Conservation (phyloP, 2,888 invertebrate species). For the Latrodectus elegans region DNA sequence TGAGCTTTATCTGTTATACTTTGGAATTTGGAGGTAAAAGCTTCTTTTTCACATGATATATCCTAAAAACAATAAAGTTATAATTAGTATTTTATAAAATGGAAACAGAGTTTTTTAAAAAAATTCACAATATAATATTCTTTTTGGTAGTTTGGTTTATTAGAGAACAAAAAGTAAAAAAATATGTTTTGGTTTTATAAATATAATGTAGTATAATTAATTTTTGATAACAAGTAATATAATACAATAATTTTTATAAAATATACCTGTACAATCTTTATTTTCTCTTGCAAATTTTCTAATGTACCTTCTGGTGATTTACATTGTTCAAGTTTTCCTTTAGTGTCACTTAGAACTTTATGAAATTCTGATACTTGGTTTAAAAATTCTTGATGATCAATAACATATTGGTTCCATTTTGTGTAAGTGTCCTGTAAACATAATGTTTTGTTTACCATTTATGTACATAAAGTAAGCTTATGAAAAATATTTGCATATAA, state of each 20-base stretch:
- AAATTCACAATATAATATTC: not conserved
- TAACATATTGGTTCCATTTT: slow-evolving; percentile 94
- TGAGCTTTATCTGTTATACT: slow-evolving; percentile 92
- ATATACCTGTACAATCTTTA: slow-evolving; percentile 81
- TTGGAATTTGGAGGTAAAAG: slow-evolving; percentile 91
- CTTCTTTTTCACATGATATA: slow-evolving; percentile 91
- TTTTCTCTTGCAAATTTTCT: slow-evolving; percentile 88
- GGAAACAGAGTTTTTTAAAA: not conserved
- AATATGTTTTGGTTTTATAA: not conserved
- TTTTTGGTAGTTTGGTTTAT: not conserved
- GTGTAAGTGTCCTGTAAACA: slow-evolving; percentile 82
- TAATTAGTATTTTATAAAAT: not conserved
- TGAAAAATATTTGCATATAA: too few species aligned
- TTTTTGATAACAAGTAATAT: too few species aligned
- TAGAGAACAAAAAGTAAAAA: not conserved
- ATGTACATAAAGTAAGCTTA: too few species aligned
- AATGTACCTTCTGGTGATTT: slow-evolving; percentile 87
- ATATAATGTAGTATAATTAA: not conserved
- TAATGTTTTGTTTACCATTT: not conserved
- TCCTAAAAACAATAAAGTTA: slow-evolving; percentile 79
- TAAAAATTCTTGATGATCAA: slow-evolving; percentile 90
- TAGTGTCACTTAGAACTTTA: slow-evolving; percentile 88
- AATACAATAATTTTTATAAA: not conserved
- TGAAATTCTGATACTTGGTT: slow-evolving; percentile 86
- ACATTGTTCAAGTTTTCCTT: slow-evolving; percentile 89